Base-by-base conservation (phyloP, 2,797 vertebrate genomes). In the Columba guinea region DNA sequence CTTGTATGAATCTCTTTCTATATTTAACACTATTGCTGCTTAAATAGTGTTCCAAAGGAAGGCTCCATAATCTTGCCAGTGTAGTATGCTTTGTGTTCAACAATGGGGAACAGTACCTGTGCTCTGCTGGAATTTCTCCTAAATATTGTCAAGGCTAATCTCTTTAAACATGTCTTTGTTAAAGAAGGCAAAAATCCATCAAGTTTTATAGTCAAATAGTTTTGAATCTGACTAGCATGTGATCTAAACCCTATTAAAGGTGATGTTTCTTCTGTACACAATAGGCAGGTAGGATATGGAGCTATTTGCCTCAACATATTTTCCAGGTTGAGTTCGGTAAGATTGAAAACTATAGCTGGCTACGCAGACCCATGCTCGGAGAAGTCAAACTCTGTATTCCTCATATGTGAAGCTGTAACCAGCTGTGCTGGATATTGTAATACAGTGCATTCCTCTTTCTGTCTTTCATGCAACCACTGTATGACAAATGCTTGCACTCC, bases 361-460 rank as follows among this genome's bases (percentile, higher is more conserved):
- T 70, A 76, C 77, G n/a, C 18, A 69, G 23, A 59, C 9, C 26
- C 0, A 0, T 0, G 0, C 9, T 49, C 30, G 49, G 32, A 86
- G 49, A 84, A 84, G 41, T 56, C 19, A 74, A 62, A 39, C 21
- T 62, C 67, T 76, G 0, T 62, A 28, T 76, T 82, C 55, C 73
- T 83, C 6, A 10, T 39, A 53, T 20, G 10, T 53, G 48, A 75
- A 71, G 26, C 46, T 58, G 51, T 41, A 78, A 21, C 34, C 69
- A 63, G 32, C 16, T 80, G 55, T 35, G 32, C 7, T 65, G 48
- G 30, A 9, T 60, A 22, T 15, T 49, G 19, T 71, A 53, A 65
- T 59, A 58, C 12, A 10, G 41, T 71, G 30, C 11, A 26, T 89
- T 78, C 15, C 13, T 68, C 80, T 75, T 77, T 53, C 63, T 64